A percentile compares a stretch with the other conserved stretches of the same genome.
Evolutionary conservation across 2,113 vertebrate species (phyloP).

Genomic region (Odocoileus virginianus): DNA sequence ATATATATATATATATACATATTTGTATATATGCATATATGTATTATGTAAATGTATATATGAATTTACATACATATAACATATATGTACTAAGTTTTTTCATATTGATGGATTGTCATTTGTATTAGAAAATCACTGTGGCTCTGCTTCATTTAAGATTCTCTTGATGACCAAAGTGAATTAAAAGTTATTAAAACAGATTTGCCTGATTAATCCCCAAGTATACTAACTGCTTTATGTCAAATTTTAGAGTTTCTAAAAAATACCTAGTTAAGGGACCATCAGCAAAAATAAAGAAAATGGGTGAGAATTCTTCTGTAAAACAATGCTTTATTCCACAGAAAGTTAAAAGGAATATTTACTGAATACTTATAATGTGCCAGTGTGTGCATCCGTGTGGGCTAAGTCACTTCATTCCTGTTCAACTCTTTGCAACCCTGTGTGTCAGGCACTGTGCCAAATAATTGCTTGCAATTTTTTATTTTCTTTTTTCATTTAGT

Average conservation of each 20-base stretch:
- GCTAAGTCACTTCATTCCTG: background rate
- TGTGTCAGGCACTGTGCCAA: background rate
- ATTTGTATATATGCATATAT: background rate
- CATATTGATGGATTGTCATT: background rate
- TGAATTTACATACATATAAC: background rate
- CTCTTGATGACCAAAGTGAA: background rate
- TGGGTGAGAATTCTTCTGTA: background rate
- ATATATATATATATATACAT: rapidly evolving
- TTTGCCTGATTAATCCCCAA: background rate
- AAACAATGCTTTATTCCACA: background rate
- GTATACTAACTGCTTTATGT: background rate
- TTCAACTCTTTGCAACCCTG: background rate
- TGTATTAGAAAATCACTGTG: background rate
- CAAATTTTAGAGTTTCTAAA: background rate
- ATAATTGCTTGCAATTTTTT: background rate
- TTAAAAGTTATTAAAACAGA: background rate
- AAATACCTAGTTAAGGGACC: no score
- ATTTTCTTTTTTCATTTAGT: background rate
- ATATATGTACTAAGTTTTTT: background rate
- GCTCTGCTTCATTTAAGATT: background rate
- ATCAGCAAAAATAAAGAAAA: background rate
- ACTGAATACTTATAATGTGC: background rate
- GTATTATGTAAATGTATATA: background rate
- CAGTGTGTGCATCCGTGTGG: background rate
- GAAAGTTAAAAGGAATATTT: background rate